phyloP scores from a whole-genome alignment of 2,113 vertebrate species.

The Triplophysa siluroides region DNA sequence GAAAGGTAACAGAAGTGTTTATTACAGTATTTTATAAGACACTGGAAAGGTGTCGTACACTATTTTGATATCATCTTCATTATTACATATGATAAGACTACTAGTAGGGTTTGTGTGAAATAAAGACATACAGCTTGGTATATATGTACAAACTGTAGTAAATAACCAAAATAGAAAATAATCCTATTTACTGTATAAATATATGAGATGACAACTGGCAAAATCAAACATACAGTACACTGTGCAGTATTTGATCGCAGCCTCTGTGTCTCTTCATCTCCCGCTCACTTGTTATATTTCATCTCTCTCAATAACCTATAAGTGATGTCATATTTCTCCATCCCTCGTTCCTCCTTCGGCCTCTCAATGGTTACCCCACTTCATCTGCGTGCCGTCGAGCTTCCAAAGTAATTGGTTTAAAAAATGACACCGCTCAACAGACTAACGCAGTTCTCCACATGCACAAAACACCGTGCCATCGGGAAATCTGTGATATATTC shows the following conservation, averaged over 20 bases:
- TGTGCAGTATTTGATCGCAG: no score
- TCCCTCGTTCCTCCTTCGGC: constrained; percentile 21
- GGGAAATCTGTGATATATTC: constrained; percentile 42
- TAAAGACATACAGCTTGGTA: no score
- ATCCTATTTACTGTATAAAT: no score
- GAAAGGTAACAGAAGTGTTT: no score
- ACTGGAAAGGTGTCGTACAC: neutral
- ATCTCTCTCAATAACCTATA: constrained; percentile 37
- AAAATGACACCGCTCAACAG: constrained; percentile 43
- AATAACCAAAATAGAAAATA: no score
- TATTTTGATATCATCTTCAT: no score
- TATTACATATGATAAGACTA: no score
- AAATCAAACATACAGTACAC: neutral
- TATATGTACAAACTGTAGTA: no score
- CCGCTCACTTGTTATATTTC: constrained; percentile 5
- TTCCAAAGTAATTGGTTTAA: constrained; percentile 51
- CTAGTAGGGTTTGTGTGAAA: no score
- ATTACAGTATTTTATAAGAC: no score
- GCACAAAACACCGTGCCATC: constrained; percentile 34
- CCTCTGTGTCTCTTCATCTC: neutral
- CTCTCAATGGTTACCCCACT: constrained; percentile 37
- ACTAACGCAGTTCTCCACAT: constrained; percentile 6
- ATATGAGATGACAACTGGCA: no score
- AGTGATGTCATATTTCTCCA: neutral
- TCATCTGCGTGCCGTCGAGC: constrained; percentile 25